Evolutionary conservation across 2,797 vertebrate genomes (phyloP).

Genomic region (Martes flavigula): DNA sequence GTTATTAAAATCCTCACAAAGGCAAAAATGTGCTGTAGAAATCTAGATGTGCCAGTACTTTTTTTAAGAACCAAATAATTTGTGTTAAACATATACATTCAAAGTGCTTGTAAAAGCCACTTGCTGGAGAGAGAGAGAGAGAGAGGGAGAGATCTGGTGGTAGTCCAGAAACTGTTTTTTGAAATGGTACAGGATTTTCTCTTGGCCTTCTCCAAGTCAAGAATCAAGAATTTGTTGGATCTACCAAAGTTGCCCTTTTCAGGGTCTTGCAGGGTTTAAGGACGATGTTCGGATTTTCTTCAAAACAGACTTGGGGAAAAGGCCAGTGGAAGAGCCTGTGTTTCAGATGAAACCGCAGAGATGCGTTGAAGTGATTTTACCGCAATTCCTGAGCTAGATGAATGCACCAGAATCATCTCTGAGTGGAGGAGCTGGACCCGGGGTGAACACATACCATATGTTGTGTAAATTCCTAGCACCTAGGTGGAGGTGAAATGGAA

Average conservation of each 20-base stretch:
- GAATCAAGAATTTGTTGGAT: background rate
- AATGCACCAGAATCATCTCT: background rate
- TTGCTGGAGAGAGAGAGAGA: background rate
- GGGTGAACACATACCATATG: background rate
- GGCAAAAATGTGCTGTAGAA: slow-evolving; percentile 55
- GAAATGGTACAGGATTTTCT: slow-evolving; percentile 7
- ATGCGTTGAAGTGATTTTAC: background rate
- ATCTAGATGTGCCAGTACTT: slow-evolving; percentile 54
- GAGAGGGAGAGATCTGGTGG: background rate
- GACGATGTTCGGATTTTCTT: background rate
- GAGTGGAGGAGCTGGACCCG: background rate
- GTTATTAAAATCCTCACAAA: slow-evolving; percentile 60
- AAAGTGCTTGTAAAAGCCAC: slow-evolving; percentile 49
- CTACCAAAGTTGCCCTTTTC: background rate
- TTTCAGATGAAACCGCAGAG: background rate
- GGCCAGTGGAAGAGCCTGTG: background rate
- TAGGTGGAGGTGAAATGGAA: background rate
- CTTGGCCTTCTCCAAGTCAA: background rate
- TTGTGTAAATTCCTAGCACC: background rate
- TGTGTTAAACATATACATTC: slow-evolving; percentile 31
- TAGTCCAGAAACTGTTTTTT: background rate
- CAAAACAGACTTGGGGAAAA: background rate
- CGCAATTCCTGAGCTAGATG: background rate
- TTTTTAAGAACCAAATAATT: slow-evolving; percentile 64
- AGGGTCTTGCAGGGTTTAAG: background rate